A percentile compares a stretch with the other conserved stretches of the same genome.
Evolutionary conservation across 1,140 invertebrate species (phyloP).

Genomic region (Globodera ellingtonae): DNA sequence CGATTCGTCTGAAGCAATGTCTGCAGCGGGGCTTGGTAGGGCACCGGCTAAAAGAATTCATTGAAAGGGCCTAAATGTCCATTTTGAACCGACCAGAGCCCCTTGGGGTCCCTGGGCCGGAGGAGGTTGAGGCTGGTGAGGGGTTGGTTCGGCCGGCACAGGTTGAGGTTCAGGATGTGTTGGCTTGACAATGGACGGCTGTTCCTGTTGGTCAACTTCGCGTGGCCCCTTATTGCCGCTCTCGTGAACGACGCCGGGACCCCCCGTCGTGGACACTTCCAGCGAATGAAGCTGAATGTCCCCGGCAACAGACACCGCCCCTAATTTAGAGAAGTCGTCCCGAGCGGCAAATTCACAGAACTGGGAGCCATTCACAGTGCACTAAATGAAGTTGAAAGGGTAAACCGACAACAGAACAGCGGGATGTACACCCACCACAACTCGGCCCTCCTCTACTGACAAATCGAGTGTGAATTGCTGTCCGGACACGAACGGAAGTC

Average conservation of each 20-base stretch:
- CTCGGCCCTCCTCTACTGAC: conserved; percentile 5
- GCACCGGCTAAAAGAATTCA: conserved; percentile 9
- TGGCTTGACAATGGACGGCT: background rate
- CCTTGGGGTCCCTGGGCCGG: conserved; percentile 18
- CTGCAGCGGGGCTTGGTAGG: conserved; percentile 25
- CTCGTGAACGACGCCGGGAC: background rate
- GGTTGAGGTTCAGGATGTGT: background rate
- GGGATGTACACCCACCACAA: conserved; percentile 13
- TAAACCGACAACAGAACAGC: background rate
- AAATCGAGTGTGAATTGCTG: conserved; percentile 24
- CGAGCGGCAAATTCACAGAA: conserved; percentile 25
- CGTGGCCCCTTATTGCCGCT: conserved; percentile 6
- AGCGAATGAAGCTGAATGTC: conserved; percentile 16
- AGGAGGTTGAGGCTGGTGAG: conserved; percentile 5
- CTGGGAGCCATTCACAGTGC: conserved; percentile 26
- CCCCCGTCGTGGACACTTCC: background rate
- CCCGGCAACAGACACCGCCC: conserved; percentile 5
- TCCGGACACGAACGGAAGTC: conserved; percentile 24
- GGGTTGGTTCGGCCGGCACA: conserved; percentile 7
- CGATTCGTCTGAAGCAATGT: conserved; percentile 22
- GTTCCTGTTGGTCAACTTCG: background rate
- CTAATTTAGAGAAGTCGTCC: conserved; percentile 17
- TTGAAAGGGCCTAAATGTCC: background rate
- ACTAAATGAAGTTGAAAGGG: conserved; percentile 10
- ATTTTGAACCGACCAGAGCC: background rate